phyloP scores from a whole-genome alignment of 2,113 vertebrate species.

The Ceyx melanurus region DNA sequence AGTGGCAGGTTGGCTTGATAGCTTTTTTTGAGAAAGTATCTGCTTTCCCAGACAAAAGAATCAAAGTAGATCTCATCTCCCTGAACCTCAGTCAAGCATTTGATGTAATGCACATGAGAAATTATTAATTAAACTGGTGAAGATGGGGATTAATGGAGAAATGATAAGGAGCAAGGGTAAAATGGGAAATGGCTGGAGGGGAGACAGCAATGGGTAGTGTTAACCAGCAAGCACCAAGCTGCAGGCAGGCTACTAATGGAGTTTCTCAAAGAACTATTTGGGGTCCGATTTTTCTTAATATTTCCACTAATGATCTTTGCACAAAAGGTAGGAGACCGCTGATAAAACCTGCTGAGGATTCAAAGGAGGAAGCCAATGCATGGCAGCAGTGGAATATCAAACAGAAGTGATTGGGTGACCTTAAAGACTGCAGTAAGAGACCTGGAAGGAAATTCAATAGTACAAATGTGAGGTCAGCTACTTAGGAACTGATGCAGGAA shows the following conservation, averaged over 20 bases:
- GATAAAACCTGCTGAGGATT: slow-evolving; percentile 37
- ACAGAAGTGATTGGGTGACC: neutral
- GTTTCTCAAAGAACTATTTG: slow-evolving; percentile 58
- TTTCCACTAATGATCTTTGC: slow-evolving; percentile 62
- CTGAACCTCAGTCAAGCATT: slow-evolving; percentile 22
- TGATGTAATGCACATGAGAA: slow-evolving; percentile 59
- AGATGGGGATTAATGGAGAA: slow-evolving; percentile 61
- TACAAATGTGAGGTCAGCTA: slow-evolving; percentile 10
- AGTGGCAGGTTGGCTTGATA: neutral
- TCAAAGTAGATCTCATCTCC: slow-evolving; percentile 52
- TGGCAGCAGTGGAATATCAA: slow-evolving; percentile 41
- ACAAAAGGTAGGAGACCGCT: slow-evolving; percentile 42
- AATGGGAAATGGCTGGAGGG: slow-evolving; percentile 60
- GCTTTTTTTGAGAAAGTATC: neutral
- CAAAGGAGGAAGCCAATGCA: neutral
- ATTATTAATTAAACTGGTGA: slow-evolving; percentile 65
- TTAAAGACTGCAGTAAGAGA: slow-evolving; percentile 22
- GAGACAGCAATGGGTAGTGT: slow-evolving; percentile 25
- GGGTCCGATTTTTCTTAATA: slow-evolving; percentile 56
- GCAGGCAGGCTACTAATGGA: slow-evolving; percentile 59
- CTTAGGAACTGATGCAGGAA: slow-evolving; percentile 1
- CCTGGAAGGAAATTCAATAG: slow-evolving; percentile 39
- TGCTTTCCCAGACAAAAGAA: slow-evolving; percentile 50
- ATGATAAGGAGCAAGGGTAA: slow-evolving; percentile 32
- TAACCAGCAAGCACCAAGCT: slow-evolving; percentile 40